These are phyloP conservation scores for Saxidomus purpurata DNA, from an alignment of 1,140 invertebrate species.

Conservation along the genomic window DNA sequence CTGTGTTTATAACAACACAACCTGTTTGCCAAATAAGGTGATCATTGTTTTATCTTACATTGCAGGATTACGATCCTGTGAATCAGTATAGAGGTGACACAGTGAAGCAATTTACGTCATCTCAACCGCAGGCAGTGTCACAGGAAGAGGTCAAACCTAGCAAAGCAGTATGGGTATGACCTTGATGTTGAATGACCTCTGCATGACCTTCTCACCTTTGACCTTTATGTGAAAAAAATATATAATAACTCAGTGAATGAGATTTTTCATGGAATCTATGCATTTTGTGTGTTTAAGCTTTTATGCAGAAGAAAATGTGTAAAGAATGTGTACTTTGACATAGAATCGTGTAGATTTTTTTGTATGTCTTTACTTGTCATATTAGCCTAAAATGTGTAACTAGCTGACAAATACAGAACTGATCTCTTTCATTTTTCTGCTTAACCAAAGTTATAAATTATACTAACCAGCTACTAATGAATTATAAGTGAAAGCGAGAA, in stretches of 20 bases:
- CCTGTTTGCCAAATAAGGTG: too few species aligned
- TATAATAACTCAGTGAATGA: neutral
- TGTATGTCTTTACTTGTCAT: neutral
- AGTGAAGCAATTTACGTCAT: neutral
- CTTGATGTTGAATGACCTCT: constrained; percentile 38
- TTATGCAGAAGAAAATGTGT: neutral
- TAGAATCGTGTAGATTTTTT: neutral
- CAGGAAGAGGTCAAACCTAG: constrained; percentile 55
- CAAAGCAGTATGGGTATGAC: constrained; percentile 56
- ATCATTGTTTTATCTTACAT: neutral
- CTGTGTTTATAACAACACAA: too few species aligned
- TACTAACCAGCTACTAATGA: too few species aligned
- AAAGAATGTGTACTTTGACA: neutral
- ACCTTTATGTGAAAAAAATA: neutral
- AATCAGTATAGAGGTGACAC: neutral
- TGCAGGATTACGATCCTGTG: constrained; percentile 44
- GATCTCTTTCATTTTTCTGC: too few species aligned
- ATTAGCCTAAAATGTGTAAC: too few species aligned
- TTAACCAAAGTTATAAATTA: too few species aligned
- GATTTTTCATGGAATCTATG: neutral
- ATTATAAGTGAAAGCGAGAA: too few species aligned
- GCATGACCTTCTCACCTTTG: constrained; percentile 30
- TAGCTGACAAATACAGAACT: too few species aligned
- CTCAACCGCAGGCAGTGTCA: neutral
- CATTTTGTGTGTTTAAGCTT: neutral